Evolutionary conservation across 2,888 invertebrate species (phyloP).

Genomic region (Chrysodeixis includens): DNA sequence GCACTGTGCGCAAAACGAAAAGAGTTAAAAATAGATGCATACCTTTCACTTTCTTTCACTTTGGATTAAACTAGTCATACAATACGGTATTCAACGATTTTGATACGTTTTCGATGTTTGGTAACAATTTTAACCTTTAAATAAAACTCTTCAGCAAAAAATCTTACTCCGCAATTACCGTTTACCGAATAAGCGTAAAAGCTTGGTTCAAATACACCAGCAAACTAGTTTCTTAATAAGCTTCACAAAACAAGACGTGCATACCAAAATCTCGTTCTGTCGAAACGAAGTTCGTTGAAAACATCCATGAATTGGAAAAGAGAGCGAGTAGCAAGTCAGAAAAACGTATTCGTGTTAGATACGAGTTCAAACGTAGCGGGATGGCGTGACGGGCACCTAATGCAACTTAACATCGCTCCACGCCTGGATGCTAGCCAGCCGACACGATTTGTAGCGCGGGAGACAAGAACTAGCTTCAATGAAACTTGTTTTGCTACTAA

Average conservation of each 20-base stretch:
- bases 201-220: neutral
- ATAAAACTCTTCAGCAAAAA: no score
- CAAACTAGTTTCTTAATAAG: neutral
- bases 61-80: no score
- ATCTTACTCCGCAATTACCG: no score
- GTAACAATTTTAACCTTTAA: no score
- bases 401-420: conserved; percentile 55
- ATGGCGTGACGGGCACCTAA: conserved; percentile 57
- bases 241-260: neutral
- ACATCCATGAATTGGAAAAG: conserved; percentile 5
- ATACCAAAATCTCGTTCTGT: neutral
- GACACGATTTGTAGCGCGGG: conserved; percentile 31
- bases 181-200: neutral
- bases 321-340: conserved; percentile 28
- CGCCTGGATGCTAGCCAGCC: conserved; percentile 60
- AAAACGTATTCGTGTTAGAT: conserved; percentile 38
- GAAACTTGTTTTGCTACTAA: no score
- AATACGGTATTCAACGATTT: no score
- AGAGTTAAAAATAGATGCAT: neutral
- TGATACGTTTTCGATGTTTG: no score
- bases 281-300: neutral
- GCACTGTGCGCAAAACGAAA: conserved; percentile 2
- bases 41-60: no score
- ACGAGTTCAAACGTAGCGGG: conserved; percentile 50
- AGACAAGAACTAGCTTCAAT: conserved; percentile 25